A percentile compares a stretch with the other conserved stretches of the same genome.
Evolutionary conservation across 2,113 vertebrate genomes (phyloP).

Genomic region (Atlantisia rogersi): DNA sequence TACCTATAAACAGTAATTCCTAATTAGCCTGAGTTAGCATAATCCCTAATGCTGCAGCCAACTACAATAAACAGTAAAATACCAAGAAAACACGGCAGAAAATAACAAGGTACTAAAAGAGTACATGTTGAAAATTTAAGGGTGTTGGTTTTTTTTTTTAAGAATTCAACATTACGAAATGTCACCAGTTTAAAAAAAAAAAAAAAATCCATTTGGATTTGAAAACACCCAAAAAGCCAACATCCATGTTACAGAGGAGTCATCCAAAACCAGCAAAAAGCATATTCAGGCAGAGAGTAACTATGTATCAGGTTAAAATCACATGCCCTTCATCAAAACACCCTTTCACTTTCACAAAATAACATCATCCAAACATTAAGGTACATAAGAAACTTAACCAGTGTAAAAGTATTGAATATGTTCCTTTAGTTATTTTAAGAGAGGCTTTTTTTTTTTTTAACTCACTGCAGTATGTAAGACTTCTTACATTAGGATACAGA

Average conservation of each 20-base stretch:
- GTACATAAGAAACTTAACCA: not conserved
- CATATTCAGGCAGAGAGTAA: not conserved
- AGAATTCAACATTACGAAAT: not conserved
- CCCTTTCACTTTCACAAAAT: not conserved
- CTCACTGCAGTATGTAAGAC: not conserved
- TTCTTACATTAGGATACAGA: not conserved
- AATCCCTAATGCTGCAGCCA: not conserved
- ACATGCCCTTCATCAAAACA: not conserved
- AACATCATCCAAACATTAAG: not conserved
- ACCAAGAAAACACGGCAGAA: not conserved
- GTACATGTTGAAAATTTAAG: not conserved
- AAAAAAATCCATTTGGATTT: not conserved
- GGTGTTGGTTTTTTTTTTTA: not conserved
- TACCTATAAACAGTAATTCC: not conserved
- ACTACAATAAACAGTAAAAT: not conserved
- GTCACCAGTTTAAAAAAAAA: not conserved
- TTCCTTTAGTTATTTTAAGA: not conserved
- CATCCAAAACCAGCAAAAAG: slow-evolving; percentile 2
- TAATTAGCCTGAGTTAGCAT: not conserved
- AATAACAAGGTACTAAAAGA: not conserved
- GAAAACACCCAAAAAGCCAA: not conserved
- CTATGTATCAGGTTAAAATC: not conserved
- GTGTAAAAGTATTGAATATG: not conserved
- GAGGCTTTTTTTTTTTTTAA: not conserved
- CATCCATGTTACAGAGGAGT: not conserved